A percentile compares a stretch with the other conserved stretches of the same genome.
phyloP scores from a whole-genome alignment of 2,888 invertebrate genomes.

The Exephanes ischioxanthus region DNA sequence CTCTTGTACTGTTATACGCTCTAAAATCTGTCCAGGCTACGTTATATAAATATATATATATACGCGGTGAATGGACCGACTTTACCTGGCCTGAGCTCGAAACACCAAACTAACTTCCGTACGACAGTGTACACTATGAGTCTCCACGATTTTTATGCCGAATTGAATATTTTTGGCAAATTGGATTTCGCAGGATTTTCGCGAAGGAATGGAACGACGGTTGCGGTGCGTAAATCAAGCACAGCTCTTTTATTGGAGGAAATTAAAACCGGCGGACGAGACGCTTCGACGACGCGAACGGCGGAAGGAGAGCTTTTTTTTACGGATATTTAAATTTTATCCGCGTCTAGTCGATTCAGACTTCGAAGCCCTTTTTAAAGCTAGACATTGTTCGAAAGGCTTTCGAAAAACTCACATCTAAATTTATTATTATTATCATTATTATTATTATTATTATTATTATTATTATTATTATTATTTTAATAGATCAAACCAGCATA shows the following conservation, averaged over 20 bases:
- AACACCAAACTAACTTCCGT: conserved; percentile 25
- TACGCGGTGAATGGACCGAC: neutral
- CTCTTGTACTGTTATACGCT: conserved; percentile 22
- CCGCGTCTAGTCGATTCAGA: neutral
- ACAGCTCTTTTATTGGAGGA: neutral
- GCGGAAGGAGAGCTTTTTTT: neutral
- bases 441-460: no score
- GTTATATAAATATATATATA: neutral
- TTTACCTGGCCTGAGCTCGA: conserved; percentile 30
- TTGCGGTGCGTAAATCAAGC: conserved; percentile 52
- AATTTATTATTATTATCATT: no score
- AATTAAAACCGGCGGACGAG: neutral
- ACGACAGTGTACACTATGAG: neutral
- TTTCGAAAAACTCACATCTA: no score
- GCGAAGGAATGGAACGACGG: neutral
- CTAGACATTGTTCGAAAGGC: neutral
- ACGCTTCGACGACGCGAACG: neutral
- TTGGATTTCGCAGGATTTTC: conserved; percentile 51
- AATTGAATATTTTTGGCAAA: conserved; percentile 39
- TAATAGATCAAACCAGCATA: no score
- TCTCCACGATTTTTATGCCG: neutral
- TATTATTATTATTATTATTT: no score
- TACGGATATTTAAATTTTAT: neutral
- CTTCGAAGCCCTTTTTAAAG: neutral
- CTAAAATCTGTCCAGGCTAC: conserved; percentile 1